Evolutionary conservation across 2,797 vertebrate genomes (phyloP).

Genomic region (Synanceia verrucosa): DNA sequence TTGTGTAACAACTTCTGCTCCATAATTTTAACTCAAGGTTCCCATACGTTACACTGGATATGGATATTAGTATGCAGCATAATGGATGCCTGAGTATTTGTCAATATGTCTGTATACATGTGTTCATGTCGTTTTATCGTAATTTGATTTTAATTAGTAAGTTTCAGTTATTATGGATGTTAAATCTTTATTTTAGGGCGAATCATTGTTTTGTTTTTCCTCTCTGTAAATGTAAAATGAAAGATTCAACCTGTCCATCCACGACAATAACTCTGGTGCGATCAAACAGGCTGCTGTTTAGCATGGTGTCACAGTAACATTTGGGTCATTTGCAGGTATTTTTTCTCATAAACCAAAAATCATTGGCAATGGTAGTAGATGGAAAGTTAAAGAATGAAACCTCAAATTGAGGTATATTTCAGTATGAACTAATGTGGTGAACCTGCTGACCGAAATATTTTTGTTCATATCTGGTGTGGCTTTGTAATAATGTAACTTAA

Average conservation of each 20-base stretch:
- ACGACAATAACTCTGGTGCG: background rate
- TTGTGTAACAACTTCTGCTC: background rate
- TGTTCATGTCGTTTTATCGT: no score
- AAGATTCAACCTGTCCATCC: background rate
- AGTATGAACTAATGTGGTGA: background rate
- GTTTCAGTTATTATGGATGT: constrained; percentile 3
- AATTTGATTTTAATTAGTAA: no score
- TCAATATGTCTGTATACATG: no score
- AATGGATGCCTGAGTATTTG: background rate
- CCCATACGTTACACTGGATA: background rate
- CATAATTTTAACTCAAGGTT: background rate
- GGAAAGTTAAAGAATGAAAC: background rate
- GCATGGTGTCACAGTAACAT: background rate
- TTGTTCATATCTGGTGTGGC: background rate
- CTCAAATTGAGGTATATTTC: background rate
- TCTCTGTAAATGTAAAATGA: background rate
- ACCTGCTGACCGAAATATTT: background rate
- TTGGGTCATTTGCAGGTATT: background rate
- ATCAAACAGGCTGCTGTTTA: background rate
- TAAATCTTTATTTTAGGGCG: background rate
- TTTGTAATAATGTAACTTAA: background rate
- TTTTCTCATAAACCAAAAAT: background rate
- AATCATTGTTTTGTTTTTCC: background rate
- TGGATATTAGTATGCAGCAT: no score
- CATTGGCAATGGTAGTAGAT: background rate